Base-by-base conservation (phyloP, 2,888 invertebrate genomes). In the Drosophila hawaiiensis region DNA sequence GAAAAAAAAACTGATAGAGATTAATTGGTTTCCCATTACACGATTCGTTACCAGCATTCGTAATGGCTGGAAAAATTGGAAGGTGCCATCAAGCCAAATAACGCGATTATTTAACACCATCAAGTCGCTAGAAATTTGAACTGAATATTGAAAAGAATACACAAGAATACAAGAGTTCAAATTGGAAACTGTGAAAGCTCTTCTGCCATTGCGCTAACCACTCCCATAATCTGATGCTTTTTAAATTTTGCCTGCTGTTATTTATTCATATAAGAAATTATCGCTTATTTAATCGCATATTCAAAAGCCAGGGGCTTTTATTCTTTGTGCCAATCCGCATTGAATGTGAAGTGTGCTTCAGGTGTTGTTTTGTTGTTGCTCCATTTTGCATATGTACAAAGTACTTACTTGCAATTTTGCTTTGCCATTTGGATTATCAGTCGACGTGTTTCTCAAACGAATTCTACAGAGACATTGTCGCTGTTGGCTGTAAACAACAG, bases 231-330 rank as follows among this genome's bases (percentile, higher is more conserved):
- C 77, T 65, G 73, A 80, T 76, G 56, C 52, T 43, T 49, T 65
- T 60, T 37, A 52, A 73, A 65, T 53, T 67, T 65, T 67, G 41
- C 68, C 64, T 65, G 59, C 47, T 10, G 5, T 73, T 80, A 80
- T 82, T 91, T 91, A 91, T 91, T 91, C 76, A 91, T 83, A 87
- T 78, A 77, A 80, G 82, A 86, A 89, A 91, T 92, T 89, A 91
- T 92, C 91, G 73, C 78, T 81, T 83, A 84, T 90, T 90, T 86
- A 90, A 91, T 90, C 90, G 67, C 68, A 70, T 76, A 75, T 74
- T 58, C 62, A 52, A 49, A 64, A 63, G 60, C 52, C 50, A 25
- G 33, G 59, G 49, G 47, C 47, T 47, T 39, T 56, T 28, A 10
- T 37, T 19, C 22, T 16, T 2, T 33, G 65, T 54, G 58, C 37